Base-by-base conservation (phyloP, 53 echinoderm and acorn worm genomes). In the Echinometra lucunter region DNA sequence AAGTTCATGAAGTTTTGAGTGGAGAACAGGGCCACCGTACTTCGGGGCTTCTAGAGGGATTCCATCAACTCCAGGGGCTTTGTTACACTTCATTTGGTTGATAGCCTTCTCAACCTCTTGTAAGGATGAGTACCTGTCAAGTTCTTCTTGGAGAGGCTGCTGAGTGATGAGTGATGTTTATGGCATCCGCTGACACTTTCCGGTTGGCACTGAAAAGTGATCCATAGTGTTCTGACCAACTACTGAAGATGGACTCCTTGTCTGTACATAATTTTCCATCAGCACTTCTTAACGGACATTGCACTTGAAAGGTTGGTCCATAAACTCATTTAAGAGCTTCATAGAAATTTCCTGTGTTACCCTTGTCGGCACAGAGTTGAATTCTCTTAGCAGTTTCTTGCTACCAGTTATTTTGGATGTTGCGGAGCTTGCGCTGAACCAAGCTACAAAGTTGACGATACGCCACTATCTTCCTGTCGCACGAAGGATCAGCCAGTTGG, bases 281-380 rank as follows among this genome's bases (percentile, higher is more conserved):
- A 56, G 91, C 69, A 66, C 95, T 89, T 42, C 82, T 74, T 57
- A 94, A 45, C 4, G 95, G 95, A n/a, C 90, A 90, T 32, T 60
- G 83, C 21, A 89, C 56, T 47, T 95, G 95, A 38, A 90, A 35
- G 17, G 91, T 30, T 9, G 95, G 95, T 78, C 94, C 94, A 57
- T 95, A 96, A 17, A 96, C 96, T 58, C 80, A 82, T 66, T 95
- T 96, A 69, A 96, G 66, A 60, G 96, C 93, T 93, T 89, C 72
- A 32, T 95, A 95, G 72, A 96, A 95, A 6, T 45, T 80, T 53
- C 63, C 87, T 60, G 91, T 92, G 91, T 90, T 87, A 70, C 95
- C 95, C 37, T 92, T 87, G 57, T 95, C 89, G 8, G 96, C 95
- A 44, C 60, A 74, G 44, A 95, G 88, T 70, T 95, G 95, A 49